A percentile compares a stretch with the other conserved stretches of the same genome.
Evolutionary conservation across 2,113 vertebrate genomes (phyloP).

Genomic region (Prolemur simus): DNA sequence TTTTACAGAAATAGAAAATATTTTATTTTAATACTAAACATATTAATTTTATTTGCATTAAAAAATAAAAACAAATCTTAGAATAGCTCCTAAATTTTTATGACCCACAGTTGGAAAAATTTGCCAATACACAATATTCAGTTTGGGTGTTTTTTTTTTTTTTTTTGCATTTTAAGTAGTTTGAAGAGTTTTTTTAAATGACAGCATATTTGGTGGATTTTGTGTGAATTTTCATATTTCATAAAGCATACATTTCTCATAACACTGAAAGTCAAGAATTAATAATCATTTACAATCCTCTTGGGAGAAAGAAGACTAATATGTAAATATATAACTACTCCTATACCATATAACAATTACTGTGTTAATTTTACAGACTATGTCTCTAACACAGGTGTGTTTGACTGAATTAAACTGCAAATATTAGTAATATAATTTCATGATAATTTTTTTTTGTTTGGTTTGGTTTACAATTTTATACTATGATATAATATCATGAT

Average conservation of each 20-base stretch:
- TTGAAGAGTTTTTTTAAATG: neutral
- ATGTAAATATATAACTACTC: neutral
- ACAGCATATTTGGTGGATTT: neutral
- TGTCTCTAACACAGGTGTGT: neutral
- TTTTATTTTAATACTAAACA: neutral
- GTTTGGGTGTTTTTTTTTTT: neutral
- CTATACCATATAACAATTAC: neutral
- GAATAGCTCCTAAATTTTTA: neutral
- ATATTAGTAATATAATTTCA: neutral
- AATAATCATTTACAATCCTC: neutral
- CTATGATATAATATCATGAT: neutral
- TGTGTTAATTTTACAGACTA: neutral
- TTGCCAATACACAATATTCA: neutral
- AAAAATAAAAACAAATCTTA: neutral
- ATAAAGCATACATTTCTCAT: neutral
- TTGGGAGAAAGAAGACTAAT: neutral
- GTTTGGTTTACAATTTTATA: neutral
- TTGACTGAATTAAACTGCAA: neutral
- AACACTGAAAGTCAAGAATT: neutral
- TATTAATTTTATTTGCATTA: neutral
- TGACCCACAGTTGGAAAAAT: neutral
- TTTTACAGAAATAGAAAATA: slow-evolving; percentile 13
- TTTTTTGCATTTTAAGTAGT: neutral
- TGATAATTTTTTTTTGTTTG: neutral
- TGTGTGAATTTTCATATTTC: neutral